phyloP scores from a whole-genome alignment of 2,797 vertebrate species.

The Toxotes lorentzi region DNA sequence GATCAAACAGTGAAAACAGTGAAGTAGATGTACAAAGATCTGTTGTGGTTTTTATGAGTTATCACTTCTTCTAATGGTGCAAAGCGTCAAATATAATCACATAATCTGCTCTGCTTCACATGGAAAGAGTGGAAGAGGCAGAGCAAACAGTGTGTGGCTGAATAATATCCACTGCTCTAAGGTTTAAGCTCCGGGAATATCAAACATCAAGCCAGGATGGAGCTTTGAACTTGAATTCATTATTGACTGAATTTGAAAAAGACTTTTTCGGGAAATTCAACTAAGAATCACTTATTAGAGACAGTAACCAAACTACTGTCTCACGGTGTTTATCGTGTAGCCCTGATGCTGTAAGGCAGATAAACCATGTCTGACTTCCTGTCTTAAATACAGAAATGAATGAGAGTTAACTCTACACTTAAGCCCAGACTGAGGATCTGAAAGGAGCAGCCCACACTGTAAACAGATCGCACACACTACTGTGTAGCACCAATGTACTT shows the following conservation, averaged over 20 bases:
- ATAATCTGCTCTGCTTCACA: background rate
- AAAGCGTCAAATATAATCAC: background rate
- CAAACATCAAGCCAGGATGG: background rate
- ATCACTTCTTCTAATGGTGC: background rate
- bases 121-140: background rate
- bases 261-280: background rate
- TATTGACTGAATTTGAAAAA: background rate
- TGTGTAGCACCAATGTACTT: constrained; percentile 16
- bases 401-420: constrained; percentile 1
- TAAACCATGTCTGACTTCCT: background rate
- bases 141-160: background rate
- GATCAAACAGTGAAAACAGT: constrained; percentile 14
- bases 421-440: constrained; percentile 27
- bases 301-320: background rate
- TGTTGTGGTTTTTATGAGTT: constrained; percentile 9
- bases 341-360: background rate
- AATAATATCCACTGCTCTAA: background rate
- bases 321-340: background rate
- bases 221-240: background rate
- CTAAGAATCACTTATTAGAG: background rate
- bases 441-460: constrained; percentile 17
- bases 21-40: constrained; percentile 4
- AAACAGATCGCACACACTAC: constrained; percentile 39
- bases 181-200: background rate
- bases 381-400: constrained; percentile 14